phyloP scores from a whole-genome alignment of 2,888 invertebrate species.

The Conistra vaccinii region DNA sequence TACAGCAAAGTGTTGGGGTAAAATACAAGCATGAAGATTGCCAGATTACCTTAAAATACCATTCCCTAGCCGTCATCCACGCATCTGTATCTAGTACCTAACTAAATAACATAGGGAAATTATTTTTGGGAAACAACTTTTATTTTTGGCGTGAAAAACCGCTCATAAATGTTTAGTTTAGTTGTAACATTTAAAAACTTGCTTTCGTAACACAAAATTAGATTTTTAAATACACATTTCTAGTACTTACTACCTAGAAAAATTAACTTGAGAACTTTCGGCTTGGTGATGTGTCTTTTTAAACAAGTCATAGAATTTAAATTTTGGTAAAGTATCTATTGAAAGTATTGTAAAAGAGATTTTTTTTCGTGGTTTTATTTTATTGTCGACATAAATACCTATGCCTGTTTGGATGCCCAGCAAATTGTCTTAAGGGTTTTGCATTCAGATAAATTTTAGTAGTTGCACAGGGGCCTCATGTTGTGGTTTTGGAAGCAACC shows the following conservation, averaged over 20 bases:
- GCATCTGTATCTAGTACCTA: background rate
- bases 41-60: background rate
- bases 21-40: background rate
- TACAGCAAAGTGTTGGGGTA: background rate
- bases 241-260: no score
- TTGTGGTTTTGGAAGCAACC: no score
- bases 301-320: background rate
- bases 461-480: background rate
- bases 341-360: background rate
- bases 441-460: background rate
- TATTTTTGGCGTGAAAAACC: background rate
- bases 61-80: background rate
- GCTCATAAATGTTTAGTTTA: background rate
- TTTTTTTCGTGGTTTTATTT: conserved; percentile 5
- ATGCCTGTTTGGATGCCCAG: background rate
- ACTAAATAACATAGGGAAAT: background rate
- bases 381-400: background rate
- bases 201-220: background rate
- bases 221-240: no score
- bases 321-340: background rate
- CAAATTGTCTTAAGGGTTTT: background rate
- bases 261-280: background rate
- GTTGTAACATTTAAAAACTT: background rate
- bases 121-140: background rate
- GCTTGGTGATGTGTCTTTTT: background rate